Conservation (phyloP, 1,140 invertebrate genomes). For the Choristoneura fumiferana region DNA sequence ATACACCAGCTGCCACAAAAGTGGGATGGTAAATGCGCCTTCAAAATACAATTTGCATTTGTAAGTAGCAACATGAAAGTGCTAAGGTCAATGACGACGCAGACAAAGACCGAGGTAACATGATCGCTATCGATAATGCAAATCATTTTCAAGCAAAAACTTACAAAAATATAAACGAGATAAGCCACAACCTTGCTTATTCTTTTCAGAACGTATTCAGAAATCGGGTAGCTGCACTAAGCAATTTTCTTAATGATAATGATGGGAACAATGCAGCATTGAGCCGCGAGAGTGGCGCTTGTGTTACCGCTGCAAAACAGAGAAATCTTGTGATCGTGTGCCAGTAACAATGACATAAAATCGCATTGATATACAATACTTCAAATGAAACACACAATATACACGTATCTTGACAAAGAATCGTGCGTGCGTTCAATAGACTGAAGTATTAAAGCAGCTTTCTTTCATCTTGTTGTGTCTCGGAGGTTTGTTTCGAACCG, state of each 20-base stretch:
- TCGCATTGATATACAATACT: slow-evolving; percentile 25
- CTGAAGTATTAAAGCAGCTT: too few species aligned
- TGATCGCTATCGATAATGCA: slow-evolving; percentile 13
- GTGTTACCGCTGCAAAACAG: slow-evolving; percentile 30
- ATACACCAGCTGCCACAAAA: too few species aligned
- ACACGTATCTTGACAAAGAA: too few species aligned
- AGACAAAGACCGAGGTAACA: slow-evolving; percentile 7
- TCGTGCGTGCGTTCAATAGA: too few species aligned
- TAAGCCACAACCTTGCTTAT: slow-evolving; percentile 4
- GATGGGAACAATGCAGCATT: slow-evolving; percentile 37
- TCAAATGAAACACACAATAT: slow-evolving; percentile 20
- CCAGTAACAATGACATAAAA: slow-evolving; percentile 35
- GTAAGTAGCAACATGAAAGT: slow-evolving; percentile 1
- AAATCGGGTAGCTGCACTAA: slow-evolving; percentile 24
- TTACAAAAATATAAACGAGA: slow-evolving; percentile 1
- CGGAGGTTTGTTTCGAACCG: too few species aligned
- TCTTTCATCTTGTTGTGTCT: too few species aligned
- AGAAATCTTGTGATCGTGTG: slow-evolving; percentile 41
- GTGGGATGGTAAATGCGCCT: background rate
- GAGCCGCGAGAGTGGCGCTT: slow-evolving; percentile 25
- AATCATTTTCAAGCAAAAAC: slow-evolving; percentile 11
- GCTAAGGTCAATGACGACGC: slow-evolving; percentile 1
- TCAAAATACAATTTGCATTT: background rate
- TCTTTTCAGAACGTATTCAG: slow-evolving; percentile 17
- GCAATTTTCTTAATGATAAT: slow-evolving; percentile 28